A percentile compares a stretch with the other conserved stretches of the same genome.
Evolutionary conservation across 2,888 invertebrate species (phyloP).

Genomic region (Melanostoma mellinum): DNA sequence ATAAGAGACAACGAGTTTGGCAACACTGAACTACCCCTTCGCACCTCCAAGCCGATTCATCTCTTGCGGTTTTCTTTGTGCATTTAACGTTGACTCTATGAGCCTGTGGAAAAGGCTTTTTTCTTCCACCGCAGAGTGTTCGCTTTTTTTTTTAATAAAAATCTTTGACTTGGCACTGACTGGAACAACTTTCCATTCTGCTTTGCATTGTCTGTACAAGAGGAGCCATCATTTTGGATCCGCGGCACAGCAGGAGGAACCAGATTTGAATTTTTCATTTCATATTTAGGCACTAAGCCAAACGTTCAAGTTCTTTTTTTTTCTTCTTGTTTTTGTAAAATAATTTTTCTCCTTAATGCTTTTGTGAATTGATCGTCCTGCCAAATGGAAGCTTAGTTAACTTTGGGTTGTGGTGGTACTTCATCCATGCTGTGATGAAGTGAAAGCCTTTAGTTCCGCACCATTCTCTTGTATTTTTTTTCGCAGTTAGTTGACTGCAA

Average conservation of each 20-base stretch:
- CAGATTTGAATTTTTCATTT: conserved; percentile 71
- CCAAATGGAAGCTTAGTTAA: conserved; percentile 64
- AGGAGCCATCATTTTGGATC: conserved; percentile 26
- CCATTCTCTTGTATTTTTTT: conserved; percentile 10
- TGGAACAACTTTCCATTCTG: conserved; percentile 33
- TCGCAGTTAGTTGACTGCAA: conserved; percentile 40
- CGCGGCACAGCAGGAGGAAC: conserved; percentile 32
- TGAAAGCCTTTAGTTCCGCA: conserved; percentile 36
- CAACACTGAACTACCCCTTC: neutral
- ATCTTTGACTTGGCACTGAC: conserved; percentile 69
- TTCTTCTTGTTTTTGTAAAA: conserved; percentile 10
- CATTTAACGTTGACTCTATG: conserved; percentile 52
- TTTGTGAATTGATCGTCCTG: conserved; percentile 63
- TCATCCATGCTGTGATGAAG: conserved; percentile 50
- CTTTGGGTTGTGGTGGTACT: conserved; percentile 28
- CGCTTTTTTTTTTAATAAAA: conserved; percentile 11
- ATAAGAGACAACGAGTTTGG: neutral
- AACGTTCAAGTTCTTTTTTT: conserved; percentile 46
- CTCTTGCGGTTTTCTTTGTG: conserved; percentile 44
- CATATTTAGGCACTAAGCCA: conserved; percentile 70
- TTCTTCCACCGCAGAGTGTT: conserved; percentile 29
- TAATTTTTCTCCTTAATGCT: conserved; percentile 47
- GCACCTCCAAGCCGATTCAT: conserved; percentile 24
- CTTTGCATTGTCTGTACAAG: conserved; percentile 56
- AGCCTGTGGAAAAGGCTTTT: conserved; percentile 1